A percentile compares a stretch with the other conserved stretches of the same genome.
These are phyloP conservation scores for Fringilla coelebs DNA, from an alignment of 2,797 vertebrate genomes.

Conservation along the genomic window DNA sequence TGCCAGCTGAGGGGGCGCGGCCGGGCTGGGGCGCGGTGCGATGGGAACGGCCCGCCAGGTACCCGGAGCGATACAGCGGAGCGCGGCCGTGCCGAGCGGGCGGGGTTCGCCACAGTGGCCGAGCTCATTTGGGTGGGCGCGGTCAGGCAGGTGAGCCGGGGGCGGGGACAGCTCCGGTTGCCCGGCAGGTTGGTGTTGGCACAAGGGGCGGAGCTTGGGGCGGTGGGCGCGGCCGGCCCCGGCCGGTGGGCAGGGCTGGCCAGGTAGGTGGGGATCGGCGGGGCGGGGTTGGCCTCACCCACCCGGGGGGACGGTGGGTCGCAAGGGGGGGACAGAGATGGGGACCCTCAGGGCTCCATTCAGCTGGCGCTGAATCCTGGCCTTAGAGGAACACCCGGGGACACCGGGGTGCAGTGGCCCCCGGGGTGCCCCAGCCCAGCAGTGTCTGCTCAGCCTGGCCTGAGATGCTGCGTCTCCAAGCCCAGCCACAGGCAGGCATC, in stretches of 20 bases:
- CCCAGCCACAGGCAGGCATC: fast-evolving
- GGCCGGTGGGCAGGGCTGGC: not conserved
- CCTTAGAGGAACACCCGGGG: too few species aligned
- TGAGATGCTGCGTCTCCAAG: not conserved
- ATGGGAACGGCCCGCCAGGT: not conserved
- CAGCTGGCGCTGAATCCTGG: not conserved
- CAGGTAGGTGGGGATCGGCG: not conserved
- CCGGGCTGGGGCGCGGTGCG: not conserved
- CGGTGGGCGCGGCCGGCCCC: not conserved
- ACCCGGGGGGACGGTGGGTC: fast-evolving
- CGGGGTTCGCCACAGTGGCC: not conserved
- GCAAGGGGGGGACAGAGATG: fast-evolving
- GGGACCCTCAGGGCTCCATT: too few species aligned
- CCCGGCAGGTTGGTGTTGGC: fast-evolving
- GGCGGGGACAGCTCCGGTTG: not conserved
- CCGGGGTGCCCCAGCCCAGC: too few species aligned
- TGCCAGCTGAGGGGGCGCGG: not conserved
- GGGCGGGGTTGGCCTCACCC: not conserved
- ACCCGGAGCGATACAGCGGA: fast-evolving
- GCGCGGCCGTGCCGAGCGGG: not conserved
- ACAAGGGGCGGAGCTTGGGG: fast-evolving
- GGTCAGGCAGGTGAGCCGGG: not conserved
- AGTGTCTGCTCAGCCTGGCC: not conserved
- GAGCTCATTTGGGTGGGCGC: not conserved
- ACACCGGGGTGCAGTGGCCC: too few species aligned